A percentile compares a stretch with the other conserved stretches of the same genome.
phyloP scores from a whole-genome alignment of 2,113 vertebrate genomes.

The Notarius quadriscutis region DNA sequence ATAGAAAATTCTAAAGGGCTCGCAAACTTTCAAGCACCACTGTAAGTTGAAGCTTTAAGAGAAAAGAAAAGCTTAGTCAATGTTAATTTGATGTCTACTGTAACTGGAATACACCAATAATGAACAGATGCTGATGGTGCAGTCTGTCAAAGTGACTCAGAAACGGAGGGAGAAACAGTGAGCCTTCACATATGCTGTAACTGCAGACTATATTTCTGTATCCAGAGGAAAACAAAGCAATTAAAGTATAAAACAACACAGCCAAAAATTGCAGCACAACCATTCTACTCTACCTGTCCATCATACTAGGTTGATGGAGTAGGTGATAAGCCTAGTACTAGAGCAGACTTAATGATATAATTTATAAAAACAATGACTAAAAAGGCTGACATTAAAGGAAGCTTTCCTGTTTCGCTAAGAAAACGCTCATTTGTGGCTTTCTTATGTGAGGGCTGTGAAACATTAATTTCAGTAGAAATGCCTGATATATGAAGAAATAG shows the following conservation, averaged over 20 bases:
- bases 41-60: background rate
- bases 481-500: background rate
- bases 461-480: background rate
- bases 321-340: background rate
- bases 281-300: background rate
- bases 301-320: background rate
- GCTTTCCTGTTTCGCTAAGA: background rate
- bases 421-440: conserved; percentile 8
- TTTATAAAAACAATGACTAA: background rate
- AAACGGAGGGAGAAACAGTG: background rate
- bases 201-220: conserved; percentile 16
- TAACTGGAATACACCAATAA: background rate
- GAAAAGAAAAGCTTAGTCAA: background rate
- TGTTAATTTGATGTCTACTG: background rate
- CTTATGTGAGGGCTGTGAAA: background rate
- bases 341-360: background rate
- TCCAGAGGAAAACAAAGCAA: conserved; percentile 53
- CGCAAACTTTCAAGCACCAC: too few species aligned
- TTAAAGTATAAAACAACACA: conserved; percentile 65
- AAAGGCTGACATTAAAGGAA: background rate
- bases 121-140: background rate
- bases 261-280: conserved; percentile 50
- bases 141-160: background rate
- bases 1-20: too few species aligned
- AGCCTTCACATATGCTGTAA: conserved; percentile 4